Conservation (phyloP, 2,797 vertebrate species). For the Phalloptychus januarius region DNA sequence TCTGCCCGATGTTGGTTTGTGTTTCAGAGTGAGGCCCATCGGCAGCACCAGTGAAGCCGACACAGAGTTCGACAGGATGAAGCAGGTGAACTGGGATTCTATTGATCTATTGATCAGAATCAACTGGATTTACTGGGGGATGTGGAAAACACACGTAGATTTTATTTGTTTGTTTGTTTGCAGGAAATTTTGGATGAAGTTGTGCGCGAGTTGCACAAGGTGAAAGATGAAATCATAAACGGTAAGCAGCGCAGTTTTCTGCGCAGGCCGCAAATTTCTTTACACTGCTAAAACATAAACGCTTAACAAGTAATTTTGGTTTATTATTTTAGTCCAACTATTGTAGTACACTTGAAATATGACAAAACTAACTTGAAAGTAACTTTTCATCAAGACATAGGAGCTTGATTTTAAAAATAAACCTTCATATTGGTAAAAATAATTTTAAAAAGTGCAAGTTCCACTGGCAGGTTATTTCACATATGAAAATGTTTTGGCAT, state of each 20-base stretch:
- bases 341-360: no score
- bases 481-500: no score
- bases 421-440: no score
- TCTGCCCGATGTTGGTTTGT: neutral
- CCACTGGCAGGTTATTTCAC: no score
- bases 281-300: no score
- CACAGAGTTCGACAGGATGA: conserved; percentile 97
- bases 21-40: conserved; percentile 90
- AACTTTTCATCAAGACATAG: no score
- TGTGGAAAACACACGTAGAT: conserved; percentile 2
- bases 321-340: no score
- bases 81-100: conserved; percentile 91
- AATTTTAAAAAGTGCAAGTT: no score
- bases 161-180: conserved; percentile 16
- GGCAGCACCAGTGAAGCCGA: conserved; percentile 92
- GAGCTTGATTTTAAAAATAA: no score
- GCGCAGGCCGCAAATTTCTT: neutral
- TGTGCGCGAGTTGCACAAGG: conserved; percentile 97
- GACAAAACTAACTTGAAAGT: no score
- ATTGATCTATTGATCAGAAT: no score
- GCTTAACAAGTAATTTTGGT: no score
- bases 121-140: neutral
- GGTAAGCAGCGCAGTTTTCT: conserved; percentile 80
- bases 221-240: conserved; percentile 99
- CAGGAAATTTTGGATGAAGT: conserved; percentile 99